Base-by-base conservation (phyloP, 2,113 vertebrate genomes). In the Trematocara unimaculatum region DNA sequence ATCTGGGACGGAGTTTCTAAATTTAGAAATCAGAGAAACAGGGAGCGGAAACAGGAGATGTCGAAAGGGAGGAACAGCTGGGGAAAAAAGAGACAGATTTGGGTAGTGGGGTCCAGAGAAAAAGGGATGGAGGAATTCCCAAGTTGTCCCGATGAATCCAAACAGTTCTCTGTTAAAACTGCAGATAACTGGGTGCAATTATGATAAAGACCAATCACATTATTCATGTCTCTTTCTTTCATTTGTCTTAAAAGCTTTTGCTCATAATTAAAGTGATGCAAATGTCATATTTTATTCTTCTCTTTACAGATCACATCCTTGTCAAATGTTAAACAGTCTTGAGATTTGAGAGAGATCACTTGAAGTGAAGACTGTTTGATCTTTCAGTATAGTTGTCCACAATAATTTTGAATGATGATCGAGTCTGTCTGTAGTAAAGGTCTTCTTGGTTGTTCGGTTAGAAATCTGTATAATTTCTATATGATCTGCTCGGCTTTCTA, bases 1-100 rank as follows among this genome's bases (percentile, higher is more conserved):
- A 94, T 93, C 93, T 96, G 91, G 94, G 94, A 89, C 91, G 7
- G 81, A 83, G 84, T 89, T 94, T 92, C 94, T 94, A 95, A 92
- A 94, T 94, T 95, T 94, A 95, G 94, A 83, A 83, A 93, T 94
- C 85, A 94, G 88, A 94, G 88, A 79, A 85, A 93, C 4, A 35
- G 79, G 42, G 58, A 88, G 51, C 4, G 72, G 72, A 87, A 88
- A 87, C 31, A 78, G 64, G 49, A 87, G 82, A 89, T 35, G 77
- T 77, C 55, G 42, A 84, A 88, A 90, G 45, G 15, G n/a, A 92
- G 60, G 33, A 85, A 87, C 81, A 87, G 88, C 79, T 83, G 58
- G 26, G 45, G 38, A 51, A 82, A 26, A 78, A 83, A 82, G 45
- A 83, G 45, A 74, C 13, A 33, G 62, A 89, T 81, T 83, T 26